Evolutionary conservation across 1,140 invertebrate species (phyloP).

Genomic region (Holotrichia oblita): DNA sequence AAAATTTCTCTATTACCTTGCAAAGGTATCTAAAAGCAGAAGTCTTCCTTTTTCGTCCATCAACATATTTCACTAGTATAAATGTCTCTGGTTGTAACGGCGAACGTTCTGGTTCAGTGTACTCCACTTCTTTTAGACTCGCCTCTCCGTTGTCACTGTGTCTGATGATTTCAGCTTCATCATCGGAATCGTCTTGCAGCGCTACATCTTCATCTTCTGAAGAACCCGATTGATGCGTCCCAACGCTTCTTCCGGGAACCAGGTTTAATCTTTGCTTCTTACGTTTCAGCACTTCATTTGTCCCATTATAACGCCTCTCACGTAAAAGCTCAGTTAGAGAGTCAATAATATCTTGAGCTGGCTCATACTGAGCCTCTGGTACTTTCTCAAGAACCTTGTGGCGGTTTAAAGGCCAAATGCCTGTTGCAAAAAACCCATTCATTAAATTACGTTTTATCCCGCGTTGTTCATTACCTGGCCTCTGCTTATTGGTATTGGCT

Average conservation of each 20-base stretch:
- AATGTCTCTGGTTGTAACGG: neutral
- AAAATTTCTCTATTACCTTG: constrained; percentile 27
- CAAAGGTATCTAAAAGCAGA: constrained; percentile 15
- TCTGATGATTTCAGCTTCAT: constrained; percentile 2
- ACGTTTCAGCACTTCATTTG: constrained; percentile 21
- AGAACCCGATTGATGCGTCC: constrained; percentile 15
- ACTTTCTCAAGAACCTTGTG: neutral
- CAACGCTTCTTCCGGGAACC: constrained; percentile 15
- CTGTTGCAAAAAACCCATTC: too few species aligned
- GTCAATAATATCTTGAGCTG: constrained; percentile 18
- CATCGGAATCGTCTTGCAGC: neutral
- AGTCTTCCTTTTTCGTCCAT: constrained; percentile 7
- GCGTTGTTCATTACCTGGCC: neutral
- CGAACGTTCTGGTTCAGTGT: neutral
- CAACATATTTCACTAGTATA: constrained; percentile 16
- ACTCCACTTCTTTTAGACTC: neutral
- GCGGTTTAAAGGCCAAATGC: too few species aligned
- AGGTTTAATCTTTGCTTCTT: constrained; percentile 28
- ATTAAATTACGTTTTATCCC: neutral
- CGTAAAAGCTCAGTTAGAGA: too few species aligned
- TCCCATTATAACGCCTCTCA: neutral
- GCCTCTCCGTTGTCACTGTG: constrained; percentile 2
- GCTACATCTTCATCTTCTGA: constrained; percentile 28
- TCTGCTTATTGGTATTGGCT: constrained; percentile 14
- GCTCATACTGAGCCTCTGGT: neutral